Conservation (phyloP, 1,140 invertebrate genomes). For the Apis cerana region DNA sequence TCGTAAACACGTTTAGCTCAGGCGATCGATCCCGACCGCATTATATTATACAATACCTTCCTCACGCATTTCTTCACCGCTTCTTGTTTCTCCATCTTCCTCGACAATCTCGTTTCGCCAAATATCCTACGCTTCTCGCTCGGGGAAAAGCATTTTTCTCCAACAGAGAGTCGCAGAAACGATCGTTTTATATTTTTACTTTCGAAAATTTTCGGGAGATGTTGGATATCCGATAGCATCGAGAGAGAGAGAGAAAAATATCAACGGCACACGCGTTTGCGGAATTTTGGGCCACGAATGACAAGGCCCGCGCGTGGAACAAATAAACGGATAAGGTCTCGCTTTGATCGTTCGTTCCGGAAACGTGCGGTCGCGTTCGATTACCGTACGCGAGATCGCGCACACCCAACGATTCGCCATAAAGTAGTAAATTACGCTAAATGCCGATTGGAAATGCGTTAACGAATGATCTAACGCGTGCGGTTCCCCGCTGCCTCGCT, state of each 20-base stretch:
- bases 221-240: no score
- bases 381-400: constrained; percentile 1
- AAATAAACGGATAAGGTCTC: constrained; percentile 52
- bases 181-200: no score
- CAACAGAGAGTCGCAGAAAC: no score
- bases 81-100: not conserved
- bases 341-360: constrained; percentile 60
- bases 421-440: constrained; percentile 59
- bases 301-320: constrained; percentile 34
- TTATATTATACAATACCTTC: not conserved
- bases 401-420: constrained; percentile 42
- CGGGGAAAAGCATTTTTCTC: no score
- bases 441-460: constrained; percentile 50
- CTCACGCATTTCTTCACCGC: constrained; percentile 13
- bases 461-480: constrained; percentile 41
- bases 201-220: no score
- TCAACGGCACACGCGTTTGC: no score
- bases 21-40: constrained; percentile 32
- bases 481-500: not conserved
- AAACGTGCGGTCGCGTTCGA: constrained; percentile 41
- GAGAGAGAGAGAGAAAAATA: no score
- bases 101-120: not conserved
- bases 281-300: not conserved
- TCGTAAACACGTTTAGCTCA: not conserved
- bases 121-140: no score